A percentile compares a stretch with the other conserved stretches of the same genome.
phyloP scores from a whole-genome alignment of 2,888 invertebrate species.

The Ypsolopha scabrella region DNA sequence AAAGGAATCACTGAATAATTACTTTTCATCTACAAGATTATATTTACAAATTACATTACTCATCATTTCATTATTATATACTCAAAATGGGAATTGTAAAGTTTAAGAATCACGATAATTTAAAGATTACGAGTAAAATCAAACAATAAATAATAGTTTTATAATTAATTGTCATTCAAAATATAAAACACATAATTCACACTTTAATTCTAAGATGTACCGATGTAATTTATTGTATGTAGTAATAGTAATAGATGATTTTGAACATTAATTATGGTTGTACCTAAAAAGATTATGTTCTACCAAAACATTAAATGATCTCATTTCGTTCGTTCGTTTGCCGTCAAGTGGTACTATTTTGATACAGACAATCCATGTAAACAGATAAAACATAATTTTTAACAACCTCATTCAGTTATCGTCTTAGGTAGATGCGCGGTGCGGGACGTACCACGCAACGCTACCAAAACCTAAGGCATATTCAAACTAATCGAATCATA shows the following conservation, averaged over 20 bases:
- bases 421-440: too few species aligned
- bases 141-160: slow-evolving; percentile 1
- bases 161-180: background rate
- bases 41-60: background rate
- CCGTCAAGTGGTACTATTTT: too few species aligned
- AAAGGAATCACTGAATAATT: slow-evolving; percentile 5
- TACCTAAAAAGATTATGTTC: too few species aligned
- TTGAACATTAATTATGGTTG: too few species aligned
- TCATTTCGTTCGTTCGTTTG: too few species aligned
- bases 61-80: background rate
- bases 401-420: too few species aligned
- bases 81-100: background rate
- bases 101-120: background rate
- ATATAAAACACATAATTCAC: background rate
- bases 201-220: background rate
- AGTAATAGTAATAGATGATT: too few species aligned
- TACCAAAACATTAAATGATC: too few species aligned
- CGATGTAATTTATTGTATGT: too few species aligned
- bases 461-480: slow-evolving; percentile 30
- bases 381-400: too few species aligned
- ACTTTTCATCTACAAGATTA: background rate
- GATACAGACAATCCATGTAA: too few species aligned
- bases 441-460: background rate
- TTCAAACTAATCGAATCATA: slow-evolving; percentile 64
- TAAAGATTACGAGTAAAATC: background rate